Conservation (phyloP, 1,140 invertebrate species). For the Aphaenogaster floridana region DNA sequence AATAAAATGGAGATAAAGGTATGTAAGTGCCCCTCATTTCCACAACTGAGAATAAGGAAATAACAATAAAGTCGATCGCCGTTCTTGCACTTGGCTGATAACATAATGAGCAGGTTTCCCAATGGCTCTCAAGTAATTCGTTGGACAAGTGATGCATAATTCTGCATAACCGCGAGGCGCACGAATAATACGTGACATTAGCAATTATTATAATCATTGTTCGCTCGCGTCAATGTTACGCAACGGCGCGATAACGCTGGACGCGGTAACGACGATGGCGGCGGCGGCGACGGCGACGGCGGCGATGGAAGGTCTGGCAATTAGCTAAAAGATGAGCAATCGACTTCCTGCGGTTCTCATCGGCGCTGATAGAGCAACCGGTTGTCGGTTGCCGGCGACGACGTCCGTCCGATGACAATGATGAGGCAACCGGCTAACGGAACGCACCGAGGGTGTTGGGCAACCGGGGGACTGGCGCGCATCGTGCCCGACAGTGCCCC, state of each 20-base stretch:
- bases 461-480: constrained; percentile 41
- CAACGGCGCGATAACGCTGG: constrained; percentile 39
- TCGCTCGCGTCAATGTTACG: constrained; percentile 32
- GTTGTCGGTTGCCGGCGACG: background rate
- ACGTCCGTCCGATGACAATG: constrained; percentile 31
- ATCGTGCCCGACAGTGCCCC: background rate
- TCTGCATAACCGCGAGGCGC: background rate
- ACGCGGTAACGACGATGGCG: constrained; percentile 10
- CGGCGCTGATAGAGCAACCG: constrained; percentile 60
- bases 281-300: background rate
- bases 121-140: background rate
- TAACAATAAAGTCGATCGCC: background rate
- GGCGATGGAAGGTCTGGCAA: constrained; percentile 41
- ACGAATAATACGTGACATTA: constrained; percentile 34
- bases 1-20: background rate
- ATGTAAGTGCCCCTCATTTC: background rate
- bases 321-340: constrained; percentile 72
- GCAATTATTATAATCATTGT: constrained; percentile 34
- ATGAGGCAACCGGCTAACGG: constrained; percentile 68
- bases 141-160: background rate
- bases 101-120: constrained; percentile 1
- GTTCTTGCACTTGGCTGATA: constrained; percentile 2
- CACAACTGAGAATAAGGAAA: background rate
- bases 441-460: constrained; percentile 50
- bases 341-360: constrained; percentile 68